Evolutionary conservation across 2,113 vertebrate genomes (phyloP).

Genomic region (Andinoacara biseriatus): DNA sequence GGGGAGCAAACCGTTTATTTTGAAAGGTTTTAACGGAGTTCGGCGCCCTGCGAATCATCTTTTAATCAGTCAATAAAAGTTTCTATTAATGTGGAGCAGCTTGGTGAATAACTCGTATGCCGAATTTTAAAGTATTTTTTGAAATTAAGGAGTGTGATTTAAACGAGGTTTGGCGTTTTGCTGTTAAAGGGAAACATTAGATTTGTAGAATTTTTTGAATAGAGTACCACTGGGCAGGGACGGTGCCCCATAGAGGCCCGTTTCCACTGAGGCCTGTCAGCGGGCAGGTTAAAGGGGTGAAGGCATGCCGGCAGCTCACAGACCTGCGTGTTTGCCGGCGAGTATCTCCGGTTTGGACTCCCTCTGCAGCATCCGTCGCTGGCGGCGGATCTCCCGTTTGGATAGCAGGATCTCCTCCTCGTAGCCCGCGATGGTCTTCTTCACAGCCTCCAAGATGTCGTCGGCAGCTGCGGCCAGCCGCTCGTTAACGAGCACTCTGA

Average conservation of each 20-base stretch:
- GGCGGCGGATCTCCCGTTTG: constrained; percentile 48
- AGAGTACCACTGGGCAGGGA: not conserved
- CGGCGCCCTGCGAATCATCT: no score
- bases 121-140: not conserved
- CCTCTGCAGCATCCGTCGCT: constrained; percentile 25
- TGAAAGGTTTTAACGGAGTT: not conserved
- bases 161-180: accelerated
- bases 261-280: not conserved
- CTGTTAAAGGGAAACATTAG: not conserved
- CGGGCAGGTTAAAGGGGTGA: not conserved
- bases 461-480: constrained; percentile 59
- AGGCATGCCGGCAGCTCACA: not conserved
- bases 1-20: not conserved
- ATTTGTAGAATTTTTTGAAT: not conserved
- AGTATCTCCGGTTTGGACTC: not conserved
- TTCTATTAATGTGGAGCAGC: not conserved
- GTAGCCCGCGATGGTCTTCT: constrained; percentile 40
- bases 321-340: constrained; percentile 7
- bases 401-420: constrained; percentile 56
- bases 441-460: constrained; percentile 59
- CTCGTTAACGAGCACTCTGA: constrained; percentile 46
- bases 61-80: not conserved
- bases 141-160: not conserved
- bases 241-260: not conserved
- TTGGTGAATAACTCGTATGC: not conserved